Evolutionary conservation across 1,140 invertebrate species (phyloP).

Genomic region (Heterodera carotae): DNA sequence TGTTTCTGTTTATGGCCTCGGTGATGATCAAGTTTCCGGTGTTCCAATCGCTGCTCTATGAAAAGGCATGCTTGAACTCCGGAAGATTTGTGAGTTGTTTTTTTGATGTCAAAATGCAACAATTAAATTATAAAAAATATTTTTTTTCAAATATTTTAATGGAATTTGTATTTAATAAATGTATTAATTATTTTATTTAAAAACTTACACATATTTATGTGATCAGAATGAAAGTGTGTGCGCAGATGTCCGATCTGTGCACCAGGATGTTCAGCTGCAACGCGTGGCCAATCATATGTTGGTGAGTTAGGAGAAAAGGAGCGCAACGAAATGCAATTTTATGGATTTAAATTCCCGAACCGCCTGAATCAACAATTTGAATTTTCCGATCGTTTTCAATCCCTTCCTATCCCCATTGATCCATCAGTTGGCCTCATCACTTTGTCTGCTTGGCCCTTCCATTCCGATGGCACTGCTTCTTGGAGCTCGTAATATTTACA

Average conservation of each 20-base stretch:
- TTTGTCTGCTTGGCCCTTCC: conserved; percentile 53
- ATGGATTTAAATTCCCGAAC: no score
- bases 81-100: conserved; percentile 3
- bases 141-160: no score
- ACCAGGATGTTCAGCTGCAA: conserved; percentile 50
- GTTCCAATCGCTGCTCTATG: conserved; percentile 54
- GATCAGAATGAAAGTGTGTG: conserved; percentile 33
- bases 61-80: conserved; percentile 50
- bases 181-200: no score
- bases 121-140: no score
- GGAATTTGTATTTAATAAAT: no score
- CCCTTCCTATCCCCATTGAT: not conserved
- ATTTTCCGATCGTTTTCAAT: not conserved
- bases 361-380: not conserved
- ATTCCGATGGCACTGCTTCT: conserved; percentile 52
- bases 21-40: conserved; percentile 52
- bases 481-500: conserved; percentile 49
- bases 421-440: conserved; percentile 43
- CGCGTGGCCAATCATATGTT: conserved; percentile 23
- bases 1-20: conserved; percentile 53
- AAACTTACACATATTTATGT: not conserved
- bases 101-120: no score
- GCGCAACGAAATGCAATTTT: not conserved
- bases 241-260: conserved; percentile 38
- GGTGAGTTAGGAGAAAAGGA: not conserved